These are phyloP conservation scores for Calonectris borealis DNA, from an alignment of 2,113 vertebrate species.

Conservation along the genomic window DNA sequence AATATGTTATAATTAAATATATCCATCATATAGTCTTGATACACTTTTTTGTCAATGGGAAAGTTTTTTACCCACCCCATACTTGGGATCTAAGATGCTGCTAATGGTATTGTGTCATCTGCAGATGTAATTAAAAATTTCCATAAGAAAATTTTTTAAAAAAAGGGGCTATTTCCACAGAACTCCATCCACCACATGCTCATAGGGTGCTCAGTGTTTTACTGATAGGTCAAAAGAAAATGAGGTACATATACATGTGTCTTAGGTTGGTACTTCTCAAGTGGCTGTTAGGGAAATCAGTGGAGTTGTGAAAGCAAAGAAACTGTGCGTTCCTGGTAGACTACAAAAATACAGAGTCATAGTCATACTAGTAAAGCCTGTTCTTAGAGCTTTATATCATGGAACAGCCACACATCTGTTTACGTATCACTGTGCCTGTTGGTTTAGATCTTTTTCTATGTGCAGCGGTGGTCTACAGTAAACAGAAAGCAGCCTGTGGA, in stretches of 20 bases:
- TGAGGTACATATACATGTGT: fast-evolving
- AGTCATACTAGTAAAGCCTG: not conserved
- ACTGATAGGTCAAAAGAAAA: not conserved
- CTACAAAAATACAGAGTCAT: not conserved
- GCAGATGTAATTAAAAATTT: not conserved
- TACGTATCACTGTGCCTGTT: not conserved
- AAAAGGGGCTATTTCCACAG: not conserved
- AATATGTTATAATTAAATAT: not conserved
- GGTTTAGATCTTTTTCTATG: not conserved
- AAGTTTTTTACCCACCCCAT: not conserved
- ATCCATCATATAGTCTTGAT: not conserved
- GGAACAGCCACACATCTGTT: not conserved
- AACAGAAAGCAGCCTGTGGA: not conserved
- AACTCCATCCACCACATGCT: not conserved
- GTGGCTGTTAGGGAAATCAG: not conserved
- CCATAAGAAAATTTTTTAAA: not conserved
- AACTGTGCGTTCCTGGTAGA: not conserved
- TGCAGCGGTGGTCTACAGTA: fast-evolving
- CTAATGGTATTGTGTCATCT: not conserved
- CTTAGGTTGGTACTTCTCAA: not conserved
- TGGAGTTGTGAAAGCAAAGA: not conserved
- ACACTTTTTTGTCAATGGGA: not conserved
- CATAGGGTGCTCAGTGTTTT: not conserved
- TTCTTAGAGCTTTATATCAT: not conserved
- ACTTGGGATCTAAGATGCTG: not conserved